Evolutionary conservation across 1,140 invertebrate species (phyloP).

Genomic region (Zaprionus camerounensis): DNA sequence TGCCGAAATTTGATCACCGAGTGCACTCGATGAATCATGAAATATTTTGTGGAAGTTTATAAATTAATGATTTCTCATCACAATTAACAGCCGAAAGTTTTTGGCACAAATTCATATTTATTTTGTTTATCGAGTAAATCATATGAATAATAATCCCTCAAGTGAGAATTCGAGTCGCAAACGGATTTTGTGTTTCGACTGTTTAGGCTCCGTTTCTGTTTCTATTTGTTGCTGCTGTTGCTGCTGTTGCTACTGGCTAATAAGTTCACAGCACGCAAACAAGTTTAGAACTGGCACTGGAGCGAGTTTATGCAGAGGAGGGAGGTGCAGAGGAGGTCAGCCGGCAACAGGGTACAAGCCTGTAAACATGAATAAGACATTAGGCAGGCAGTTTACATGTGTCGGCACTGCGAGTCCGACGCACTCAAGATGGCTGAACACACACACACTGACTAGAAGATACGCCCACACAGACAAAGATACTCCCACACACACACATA

Average conservation of each 20-base stretch:
- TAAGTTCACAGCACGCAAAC: slow-evolving; percentile 77
- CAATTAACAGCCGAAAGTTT: too few relatives aligned
- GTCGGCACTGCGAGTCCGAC: slow-evolving; percentile 38
- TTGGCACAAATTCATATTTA: too few relatives aligned
- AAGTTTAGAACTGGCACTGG: slow-evolving; percentile 46
- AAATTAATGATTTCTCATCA: too few relatives aligned
- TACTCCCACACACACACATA: neutral
- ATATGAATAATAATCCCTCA: neutral
- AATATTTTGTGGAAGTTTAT: neutral
- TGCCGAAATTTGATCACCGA: neutral
- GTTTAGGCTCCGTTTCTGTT: neutral
- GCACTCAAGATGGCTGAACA: slow-evolving; percentile 30
- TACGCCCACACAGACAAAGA: neutral
- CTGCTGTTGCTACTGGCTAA: slow-evolving; percentile 36
- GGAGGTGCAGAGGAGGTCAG: neutral
- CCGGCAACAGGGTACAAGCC: slow-evolving; percentile 48
- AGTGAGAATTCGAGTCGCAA: neutral
- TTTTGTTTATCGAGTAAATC: neutral
- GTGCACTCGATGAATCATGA: neutral
- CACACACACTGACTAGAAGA: neutral
- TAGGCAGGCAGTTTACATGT: slow-evolving; percentile 74
- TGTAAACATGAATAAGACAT: slow-evolving; percentile 83
- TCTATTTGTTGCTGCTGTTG: neutral
- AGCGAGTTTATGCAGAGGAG: slow-evolving; percentile 1
- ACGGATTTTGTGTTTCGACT: slow-evolving; percentile 34